Base-by-base conservation (phyloP, 1,140 invertebrate genomes). In the Centruroides sculpturatus region DNA sequence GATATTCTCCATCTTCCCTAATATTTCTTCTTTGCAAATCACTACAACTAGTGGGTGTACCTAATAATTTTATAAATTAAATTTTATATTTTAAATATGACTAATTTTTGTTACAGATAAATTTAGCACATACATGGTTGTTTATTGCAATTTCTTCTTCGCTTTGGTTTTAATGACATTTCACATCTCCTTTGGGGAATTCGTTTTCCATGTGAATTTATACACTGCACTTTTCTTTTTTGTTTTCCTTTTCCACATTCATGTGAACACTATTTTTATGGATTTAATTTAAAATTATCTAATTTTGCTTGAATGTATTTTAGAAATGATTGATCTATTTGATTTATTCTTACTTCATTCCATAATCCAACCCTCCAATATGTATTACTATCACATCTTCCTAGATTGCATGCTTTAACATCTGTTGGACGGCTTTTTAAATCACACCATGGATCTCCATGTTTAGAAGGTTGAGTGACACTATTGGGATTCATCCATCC, bases 171-270 rank as follows among this genome's bases (percentile, higher is more conserved):
- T 5, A 77, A 71, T n/a, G 72, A 67, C 47, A 69, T 67, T 1
- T 77, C 73, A 71, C 87, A 90, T 62, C 78, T 71, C 36, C 70
- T 69, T 51, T 75, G 75, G 2, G 74, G 68, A 3, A 82, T 79
- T 59, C 77, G 78, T 60, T 77, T 78, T 2, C 78, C 79, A 3
- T 71, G 68, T 50, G 67, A 66, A 59, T 79, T 77, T 6, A 80
- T 71, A 70, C 87, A 90, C 65, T 78, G 78, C 34, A 89, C 71
- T 58, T 75, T 74, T 23, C 88, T 75, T 47, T 72, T 75, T 70
- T 87, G 83, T 55, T 76, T 72, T 3, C 84, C 82, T 67, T 78
- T 78, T 1, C 86, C 85, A 72, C 89, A 92, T 3, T 73, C 67
- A 60, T 82, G 80, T 52, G 80, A 80, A 70, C 87, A 91, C 86